Evolutionary conservation across 2,888 invertebrate genomes (phyloP).

Genomic region (Prostheceraeus crozeri): DNA sequence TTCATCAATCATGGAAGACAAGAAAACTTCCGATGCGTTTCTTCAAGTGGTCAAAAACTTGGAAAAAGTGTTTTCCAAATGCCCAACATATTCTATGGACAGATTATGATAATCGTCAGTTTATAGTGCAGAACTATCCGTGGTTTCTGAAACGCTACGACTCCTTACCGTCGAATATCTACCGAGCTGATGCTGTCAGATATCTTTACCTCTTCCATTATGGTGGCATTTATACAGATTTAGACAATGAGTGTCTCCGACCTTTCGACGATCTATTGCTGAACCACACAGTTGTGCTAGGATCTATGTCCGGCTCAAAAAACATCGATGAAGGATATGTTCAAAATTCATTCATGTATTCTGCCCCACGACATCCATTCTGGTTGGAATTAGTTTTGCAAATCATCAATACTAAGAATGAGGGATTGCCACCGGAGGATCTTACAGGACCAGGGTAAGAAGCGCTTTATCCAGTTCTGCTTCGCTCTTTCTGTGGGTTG

Average conservation of each 20-base stretch:
- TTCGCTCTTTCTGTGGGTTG: too few relatives aligned
- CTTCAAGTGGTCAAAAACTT: slow-evolving; percentile 12
- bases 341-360: slow-evolving; percentile 26
- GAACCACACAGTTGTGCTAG: slow-evolving; percentile 22
- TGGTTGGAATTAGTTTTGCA: neutral
- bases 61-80: slow-evolving; percentile 15
- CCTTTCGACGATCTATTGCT: slow-evolving; percentile 21
- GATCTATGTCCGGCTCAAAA: neutral
- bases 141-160: slow-evolving; percentile 32
- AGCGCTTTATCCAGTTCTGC: too few relatives aligned
- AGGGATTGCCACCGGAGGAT: too few relatives aligned
- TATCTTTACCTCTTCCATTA: slow-evolving; percentile 30
- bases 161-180: neutral
- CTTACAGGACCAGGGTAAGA: too few relatives aligned
- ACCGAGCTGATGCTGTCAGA: slow-evolving; percentile 26
- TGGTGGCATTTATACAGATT: slow-evolving; percentile 28
- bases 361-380: neutral
- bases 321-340: neutral
- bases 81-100: slow-evolving; percentile 2
- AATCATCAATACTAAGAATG: too few relatives aligned
- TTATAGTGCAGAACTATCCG: slow-evolving; percentile 9
- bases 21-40: slow-evolving; percentile 18
- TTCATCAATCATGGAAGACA: slow-evolving; percentile 29
- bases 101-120: slow-evolving; percentile 21
- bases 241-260: slow-evolving; percentile 32